These are phyloP conservation scores for Chesias legatella DNA, from an alignment of 2,888 invertebrate genomes.

Conservation along the genomic window DNA sequence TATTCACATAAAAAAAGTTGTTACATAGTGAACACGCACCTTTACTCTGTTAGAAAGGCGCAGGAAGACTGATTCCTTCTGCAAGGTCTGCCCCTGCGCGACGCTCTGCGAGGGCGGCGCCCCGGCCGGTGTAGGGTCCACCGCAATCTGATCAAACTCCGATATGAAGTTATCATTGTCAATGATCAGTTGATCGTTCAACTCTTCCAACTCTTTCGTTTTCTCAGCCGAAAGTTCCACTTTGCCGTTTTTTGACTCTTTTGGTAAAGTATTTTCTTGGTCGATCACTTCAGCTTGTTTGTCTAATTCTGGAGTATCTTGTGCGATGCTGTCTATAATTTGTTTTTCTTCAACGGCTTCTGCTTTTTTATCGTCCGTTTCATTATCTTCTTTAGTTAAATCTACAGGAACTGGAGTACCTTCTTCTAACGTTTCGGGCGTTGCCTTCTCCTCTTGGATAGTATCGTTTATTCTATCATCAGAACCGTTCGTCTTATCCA, in stretches of 20 bases:
- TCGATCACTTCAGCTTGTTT: slow-evolving; percentile 45
- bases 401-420: slow-evolving; percentile 44
- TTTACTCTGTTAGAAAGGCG: slow-evolving; percentile 97
- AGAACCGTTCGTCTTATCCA: slow-evolving; percentile 54
- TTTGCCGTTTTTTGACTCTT: slow-evolving; percentile 54
- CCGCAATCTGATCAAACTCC: slow-evolving; percentile 76
- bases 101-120: slow-evolving; percentile 45
- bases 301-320: slow-evolving; percentile 42
- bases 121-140: slow-evolving; percentile 66
- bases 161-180: slow-evolving; percentile 76
- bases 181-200: slow-evolving; percentile 56
- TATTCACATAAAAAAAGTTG: too few relatives aligned
- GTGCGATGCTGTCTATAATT: slow-evolving; percentile 33
- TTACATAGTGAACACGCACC: slow-evolving; percentile 81
- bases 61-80: slow-evolving; percentile 97
- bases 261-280: slow-evolving; percentile 46
- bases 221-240: slow-evolving; percentile 47
- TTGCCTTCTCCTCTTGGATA: slow-evolving; percentile 49
- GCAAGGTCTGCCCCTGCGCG: slow-evolving; percentile 67
- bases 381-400: slow-evolving; percentile 51
- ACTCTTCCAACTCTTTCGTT: slow-evolving; percentile 61
- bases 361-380: slow-evolving; percentile 48
- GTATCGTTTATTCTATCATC: slow-evolving; percentile 60
- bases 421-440: slow-evolving; percentile 45
- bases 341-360: slow-evolving; percentile 49